Percentiles rank a stretch among this genome's conserved stretches.
Conservation (phyloP, 2,888 invertebrate genomes). For the Dryococelus australis region DNA sequence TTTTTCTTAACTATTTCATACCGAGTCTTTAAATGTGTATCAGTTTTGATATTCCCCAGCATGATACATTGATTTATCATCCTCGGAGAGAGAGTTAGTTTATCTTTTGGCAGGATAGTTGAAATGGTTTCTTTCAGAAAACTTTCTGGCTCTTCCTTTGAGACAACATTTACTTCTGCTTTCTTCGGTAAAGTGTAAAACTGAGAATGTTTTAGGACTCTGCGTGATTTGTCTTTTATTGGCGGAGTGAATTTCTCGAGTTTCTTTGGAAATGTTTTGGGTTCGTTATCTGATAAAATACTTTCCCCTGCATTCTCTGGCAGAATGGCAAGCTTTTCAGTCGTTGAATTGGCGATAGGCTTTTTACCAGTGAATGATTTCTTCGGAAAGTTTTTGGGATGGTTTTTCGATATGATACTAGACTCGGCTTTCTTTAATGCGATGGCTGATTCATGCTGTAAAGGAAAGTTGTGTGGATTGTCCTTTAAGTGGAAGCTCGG, state of each 20-base stretch:
- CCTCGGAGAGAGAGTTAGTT: background rate
- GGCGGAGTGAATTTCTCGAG: background rate
- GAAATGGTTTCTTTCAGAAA: no score
- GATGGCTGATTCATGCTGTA: background rate
- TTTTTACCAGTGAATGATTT: background rate
- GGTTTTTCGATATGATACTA: background rate
- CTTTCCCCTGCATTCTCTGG: background rate
- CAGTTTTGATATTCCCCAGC: background rate
- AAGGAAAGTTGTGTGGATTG: background rate
- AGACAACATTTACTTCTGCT: no score
- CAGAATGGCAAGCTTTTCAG: background rate
- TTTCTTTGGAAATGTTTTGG: background rate
- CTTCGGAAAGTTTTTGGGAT: background rate
- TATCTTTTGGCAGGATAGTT: no score
- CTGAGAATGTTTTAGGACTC: no score
- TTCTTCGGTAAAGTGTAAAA: no score
- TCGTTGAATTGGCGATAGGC: background rate
- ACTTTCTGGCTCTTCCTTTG: no score
- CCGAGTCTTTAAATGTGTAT: background rate
- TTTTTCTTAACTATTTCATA: background rate
- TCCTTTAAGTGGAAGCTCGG: no score
- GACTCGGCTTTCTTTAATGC: background rate
- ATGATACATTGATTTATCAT: background rate
- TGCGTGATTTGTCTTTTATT: no score
- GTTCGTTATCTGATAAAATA: background rate